These are phyloP conservation scores for Sarcophaga peregrina DNA, from an alignment of 1,140 invertebrate genomes.

Conservation along the genomic window DNA sequence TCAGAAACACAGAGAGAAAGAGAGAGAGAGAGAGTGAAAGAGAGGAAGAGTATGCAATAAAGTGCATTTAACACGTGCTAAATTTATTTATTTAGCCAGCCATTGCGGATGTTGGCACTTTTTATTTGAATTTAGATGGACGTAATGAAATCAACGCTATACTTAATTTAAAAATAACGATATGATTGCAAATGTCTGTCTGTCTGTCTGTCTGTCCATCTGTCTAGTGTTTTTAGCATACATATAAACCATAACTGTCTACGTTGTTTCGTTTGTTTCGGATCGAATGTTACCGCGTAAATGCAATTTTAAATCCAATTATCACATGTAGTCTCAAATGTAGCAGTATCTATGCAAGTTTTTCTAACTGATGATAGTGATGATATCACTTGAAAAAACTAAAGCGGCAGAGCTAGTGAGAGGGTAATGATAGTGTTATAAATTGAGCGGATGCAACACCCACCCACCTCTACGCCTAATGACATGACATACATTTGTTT, in stretches of 20 bases:
- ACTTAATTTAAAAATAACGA: conserved; percentile 41
- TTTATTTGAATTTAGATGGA: conserved; percentile 42
- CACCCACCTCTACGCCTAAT: conserved; percentile 31
- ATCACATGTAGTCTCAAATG: background rate
- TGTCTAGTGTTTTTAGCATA: background rate
- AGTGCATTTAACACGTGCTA: conserved; percentile 40
- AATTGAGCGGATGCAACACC: conserved; percentile 38
- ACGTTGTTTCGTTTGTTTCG: background rate
- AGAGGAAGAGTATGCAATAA: background rate
- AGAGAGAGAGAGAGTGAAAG: too few relatives aligned
- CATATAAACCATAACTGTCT: background rate
- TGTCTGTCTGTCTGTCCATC: background rate
- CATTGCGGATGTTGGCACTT: conserved; percentile 36
- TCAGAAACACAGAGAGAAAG: too few relatives aligned
- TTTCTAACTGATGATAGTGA: background rate
- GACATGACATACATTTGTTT: conserved; percentile 37
- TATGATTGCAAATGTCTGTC: conserved; percentile 32
- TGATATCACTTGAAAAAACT: conserved; percentile 21
- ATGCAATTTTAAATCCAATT: conserved; percentile 37
- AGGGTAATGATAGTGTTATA: conserved; percentile 20
- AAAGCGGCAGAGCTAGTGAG: background rate
- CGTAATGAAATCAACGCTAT: conserved; percentile 41
- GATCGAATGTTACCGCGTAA: background rate
- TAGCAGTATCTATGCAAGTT: background rate
- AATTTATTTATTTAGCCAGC: conserved; percentile 33